Base-by-base conservation (phyloP, 2,797 vertebrate species). In the Ispidina lecontei region DNA sequence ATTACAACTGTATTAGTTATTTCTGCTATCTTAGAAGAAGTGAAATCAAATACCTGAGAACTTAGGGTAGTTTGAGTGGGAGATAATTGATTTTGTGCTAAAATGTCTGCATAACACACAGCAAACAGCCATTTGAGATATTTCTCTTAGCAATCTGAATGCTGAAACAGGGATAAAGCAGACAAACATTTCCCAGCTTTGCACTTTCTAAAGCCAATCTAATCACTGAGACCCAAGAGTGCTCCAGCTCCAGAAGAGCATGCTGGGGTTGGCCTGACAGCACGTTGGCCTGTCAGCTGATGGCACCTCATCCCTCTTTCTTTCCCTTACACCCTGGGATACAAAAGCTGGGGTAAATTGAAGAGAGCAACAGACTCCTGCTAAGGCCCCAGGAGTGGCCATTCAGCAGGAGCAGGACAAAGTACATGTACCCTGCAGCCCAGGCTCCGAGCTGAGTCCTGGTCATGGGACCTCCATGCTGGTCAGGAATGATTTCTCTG, bases 351-450 rank as follows among this genome's bases (percentile, higher is more conserved):
- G 25, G 26, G 17, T 59, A 52, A 6, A 11, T 4, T 29, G 21
- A 52, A 73, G 44, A 65, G 10, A 88, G 21, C 33, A 56, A 0
- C 23, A 15, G 18, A 4, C 8, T 69, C 49, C 77, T 60, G 39
- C 73, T 39, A 33, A 44, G 55, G 46, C 65, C 35, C 26, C 14
- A 5, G 35, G 19, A 14, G 5, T 35, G 56, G 37, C 28, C 25
- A 8, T 18, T 8, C 0, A 0, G 52, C 70, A 37, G 77, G 22
- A 79, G 28, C 47, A 5, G 15, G 0, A 0, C n/a, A 51, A 26
- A 65, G 55, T 43, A n/a, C 7, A 2, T 1, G 19, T 28, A 43
- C 26, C 70, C 80, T 70, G 60, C 81, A 33, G 74, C 37, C 49
- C 41, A 31, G 67, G 70, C 47, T 55, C 73, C 7, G 49, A 82